Base-by-base conservation (phyloP, 2,888 invertebrate species). In the Lydus trimaculatus region DNA sequence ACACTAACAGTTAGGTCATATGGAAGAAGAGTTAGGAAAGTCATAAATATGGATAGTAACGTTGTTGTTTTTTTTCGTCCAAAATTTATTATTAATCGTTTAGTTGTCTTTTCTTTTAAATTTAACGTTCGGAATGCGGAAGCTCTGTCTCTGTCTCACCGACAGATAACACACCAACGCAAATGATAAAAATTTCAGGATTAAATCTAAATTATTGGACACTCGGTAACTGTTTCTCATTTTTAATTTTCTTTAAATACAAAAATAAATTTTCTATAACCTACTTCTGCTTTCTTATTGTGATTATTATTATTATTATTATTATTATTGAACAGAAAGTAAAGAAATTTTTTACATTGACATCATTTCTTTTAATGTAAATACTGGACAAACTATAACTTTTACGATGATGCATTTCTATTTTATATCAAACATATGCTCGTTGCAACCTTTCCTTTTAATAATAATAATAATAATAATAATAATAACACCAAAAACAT, bases 341-440 rank as follows among this genome's bases (percentile, higher is more conserved):
- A 36, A 13, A 3, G 13, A 36, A 11, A n/a, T n/a, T n/a, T n/a
- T 43, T 43, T 17, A n/a, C 20, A 20, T 48, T 48, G 48, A 48
- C 48, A 20, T 48, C 48, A 48, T 20, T 48, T n/a, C n/a, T n/a
- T n/a, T n/a, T n/a, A n/a, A n/a, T n/a, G n/a, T n/a, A n/a, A n/a
- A n/a, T n/a, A n/a, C n/a, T n/a, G n/a, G n/a, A n/a, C n/a, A 48
- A 20, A 20, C 9, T 9, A 4, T 9, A 20, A 48, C 48, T 48
- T 48, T 48, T 48, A 48, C 48, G n/a, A n/a, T n/a, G n/a, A 48
- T 48, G 13, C 8, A 48, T 48, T 48, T 48, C 48, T 48, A 48
- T 20, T 48, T 48, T 13, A 23, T 20, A 48, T 48, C 20, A 48
- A 48, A 48, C 48, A 48, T 48, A 48, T 48, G 48, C 20, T 20